A percentile compares a stretch with the other conserved stretches of the same genome.
phyloP scores from a whole-genome alignment of 92 coral and sea anemone species.

The Desmophyllum pertusum region DNA sequence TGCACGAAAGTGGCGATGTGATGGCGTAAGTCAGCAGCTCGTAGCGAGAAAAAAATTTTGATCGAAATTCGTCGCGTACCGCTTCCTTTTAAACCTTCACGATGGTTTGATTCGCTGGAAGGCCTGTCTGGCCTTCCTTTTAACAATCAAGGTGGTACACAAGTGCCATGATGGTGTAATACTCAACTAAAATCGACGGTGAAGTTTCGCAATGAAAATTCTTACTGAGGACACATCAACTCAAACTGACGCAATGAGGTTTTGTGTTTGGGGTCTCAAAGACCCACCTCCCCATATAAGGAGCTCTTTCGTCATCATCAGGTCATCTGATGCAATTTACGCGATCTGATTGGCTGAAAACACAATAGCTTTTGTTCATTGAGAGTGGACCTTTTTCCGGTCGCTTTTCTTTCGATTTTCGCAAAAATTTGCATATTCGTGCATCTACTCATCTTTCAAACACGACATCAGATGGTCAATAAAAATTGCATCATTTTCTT shows the following conservation, averaged over 20 bases:
- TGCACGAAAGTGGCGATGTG: conserved; percentile 88
- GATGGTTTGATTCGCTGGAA: conserved; percentile 62
- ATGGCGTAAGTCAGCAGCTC: conserved; percentile 71
- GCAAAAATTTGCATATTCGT: conserved; percentile 39
- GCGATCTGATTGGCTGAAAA: conserved; percentile 74
- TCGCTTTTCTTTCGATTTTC: conserved; percentile 14
- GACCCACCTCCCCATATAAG: conserved; percentile 72
- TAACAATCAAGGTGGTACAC: conserved; percentile 69
- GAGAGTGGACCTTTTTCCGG: conserved; percentile 36
- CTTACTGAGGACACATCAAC: conserved; percentile 44
- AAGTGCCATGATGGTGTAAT: conserved; percentile 83
- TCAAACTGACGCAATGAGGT: conserved; percentile 92
- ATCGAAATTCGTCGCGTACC: conserved; percentile 40
- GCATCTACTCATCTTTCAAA: conserved; percentile 30
- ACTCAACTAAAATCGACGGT: conserved; percentile 45
- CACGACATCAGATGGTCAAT: conserved; percentile 30
- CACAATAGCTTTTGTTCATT: conserved; percentile 45
- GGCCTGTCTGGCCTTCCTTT: conserved; percentile 92
- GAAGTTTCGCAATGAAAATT: conserved; percentile 62
- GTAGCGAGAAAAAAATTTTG: conserved; percentile 25
- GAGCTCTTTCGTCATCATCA: conserved; percentile 80
- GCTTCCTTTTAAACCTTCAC: conserved; percentile 3
- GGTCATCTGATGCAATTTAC: conserved; percentile 82
- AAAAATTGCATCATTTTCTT: conserved; percentile 19
- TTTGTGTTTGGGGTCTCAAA: conserved; percentile 54